Conservation (phyloP, 2,888 invertebrate genomes). For the Oscheius sp. region DNA sequence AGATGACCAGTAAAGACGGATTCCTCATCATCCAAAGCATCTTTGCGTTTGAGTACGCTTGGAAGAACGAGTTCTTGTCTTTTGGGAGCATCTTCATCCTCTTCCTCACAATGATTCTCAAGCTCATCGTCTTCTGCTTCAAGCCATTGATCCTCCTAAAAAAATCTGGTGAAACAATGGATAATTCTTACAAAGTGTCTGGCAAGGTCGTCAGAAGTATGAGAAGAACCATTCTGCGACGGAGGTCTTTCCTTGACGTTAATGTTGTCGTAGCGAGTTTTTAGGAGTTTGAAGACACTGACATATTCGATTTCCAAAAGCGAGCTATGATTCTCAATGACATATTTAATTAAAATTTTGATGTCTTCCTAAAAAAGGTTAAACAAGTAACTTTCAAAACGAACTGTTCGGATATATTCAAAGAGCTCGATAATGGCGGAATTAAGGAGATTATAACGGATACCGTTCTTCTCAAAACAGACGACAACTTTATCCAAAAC, state of each 20-base stretch:
- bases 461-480: constrained; percentile 93
- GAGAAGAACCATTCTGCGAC: neutral
- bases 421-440: constrained; percentile 99
- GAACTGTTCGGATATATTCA: constrained; percentile 82
- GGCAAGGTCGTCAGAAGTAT: constrained; percentile 1
- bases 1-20: constrained; percentile 33
- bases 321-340: constrained; percentile 94
- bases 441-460: constrained; percentile 96
- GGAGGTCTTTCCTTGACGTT: constrained; percentile 41
- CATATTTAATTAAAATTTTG: constrained; percentile 78
- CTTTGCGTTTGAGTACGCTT: constrained; percentile 32
- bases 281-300: constrained; percentile 81
- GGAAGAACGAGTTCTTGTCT: neutral
- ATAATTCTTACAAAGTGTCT: neutral
- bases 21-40: constrained; percentile 45
- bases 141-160: constrained; percentile 67
- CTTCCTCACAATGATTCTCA: constrained; percentile 14
- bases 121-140: constrained; percentile 56
- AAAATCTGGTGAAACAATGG: neutral
- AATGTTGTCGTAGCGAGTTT: constrained; percentile 51
- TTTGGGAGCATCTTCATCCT: constrained; percentile 14
- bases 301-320: constrained; percentile 95
- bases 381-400: neutral
- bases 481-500: constrained; percentile 86
- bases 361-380: constrained; percentile 73